Evolutionary conservation across 2,113 vertebrate genomes (phyloP).

Genomic region (Thamnaconus septentrionalis): DNA sequence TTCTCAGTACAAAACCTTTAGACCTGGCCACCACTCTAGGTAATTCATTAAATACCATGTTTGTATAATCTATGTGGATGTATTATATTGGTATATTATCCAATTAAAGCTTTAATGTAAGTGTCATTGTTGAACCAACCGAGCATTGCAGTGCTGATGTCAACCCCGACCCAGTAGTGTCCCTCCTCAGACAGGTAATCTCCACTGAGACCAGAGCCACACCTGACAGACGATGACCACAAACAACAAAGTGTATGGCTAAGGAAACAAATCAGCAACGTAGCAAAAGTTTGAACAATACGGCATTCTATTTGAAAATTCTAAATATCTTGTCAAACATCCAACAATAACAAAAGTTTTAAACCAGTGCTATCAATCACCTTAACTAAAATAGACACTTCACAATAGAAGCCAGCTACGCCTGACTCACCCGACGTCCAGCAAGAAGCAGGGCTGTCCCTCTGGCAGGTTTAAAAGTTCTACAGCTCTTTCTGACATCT

Average conservation of each 20-base stretch:
- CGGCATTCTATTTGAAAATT: background rate
- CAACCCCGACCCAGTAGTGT: slow-evolving; percentile 92
- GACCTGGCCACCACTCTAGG: background rate
- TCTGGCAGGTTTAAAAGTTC: slow-evolving; percentile 88
- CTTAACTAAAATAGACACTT: too few relatives aligned
- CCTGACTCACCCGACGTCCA: slow-evolving; percentile 87
- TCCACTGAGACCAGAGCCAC: slow-evolving; percentile 94
- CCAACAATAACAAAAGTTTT: too few relatives aligned
- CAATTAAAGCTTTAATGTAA: background rate
- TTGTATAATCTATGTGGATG: too few relatives aligned
- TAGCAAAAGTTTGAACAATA: background rate
- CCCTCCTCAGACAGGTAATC: slow-evolving; percentile 88
- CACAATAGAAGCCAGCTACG: too few relatives aligned
- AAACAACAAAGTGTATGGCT: background rate
- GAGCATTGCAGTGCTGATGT: slow-evolving; percentile 95
- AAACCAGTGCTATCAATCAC: too few relatives aligned
- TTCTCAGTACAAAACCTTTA: background rate
- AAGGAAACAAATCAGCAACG: background rate
- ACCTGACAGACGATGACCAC: slow-evolving; percentile 71
- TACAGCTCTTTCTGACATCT: slow-evolving; percentile 91
- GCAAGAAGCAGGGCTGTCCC: slow-evolving; percentile 82
- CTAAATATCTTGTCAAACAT: background rate
- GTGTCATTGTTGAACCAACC: slow-evolving; percentile 73
- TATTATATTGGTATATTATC: background rate
- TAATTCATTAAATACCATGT: too few relatives aligned